Evolutionary conservation across 1,140 invertebrate genomes (phyloP).

Genomic region (Hypsibius dujardini): DNA sequence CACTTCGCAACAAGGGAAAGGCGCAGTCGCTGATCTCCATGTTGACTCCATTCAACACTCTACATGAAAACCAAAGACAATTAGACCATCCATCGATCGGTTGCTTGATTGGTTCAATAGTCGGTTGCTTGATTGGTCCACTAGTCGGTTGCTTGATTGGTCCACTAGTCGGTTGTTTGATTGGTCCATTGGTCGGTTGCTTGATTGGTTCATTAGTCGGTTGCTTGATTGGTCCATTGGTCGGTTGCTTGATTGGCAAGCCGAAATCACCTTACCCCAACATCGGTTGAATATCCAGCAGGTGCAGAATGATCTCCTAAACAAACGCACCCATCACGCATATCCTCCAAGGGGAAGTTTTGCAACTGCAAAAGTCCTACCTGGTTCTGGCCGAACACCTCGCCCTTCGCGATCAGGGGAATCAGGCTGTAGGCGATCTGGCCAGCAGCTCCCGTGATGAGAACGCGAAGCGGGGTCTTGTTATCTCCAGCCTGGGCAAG

Average conservation of each 20-base stretch:
- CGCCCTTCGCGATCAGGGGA: constrained; percentile 79
- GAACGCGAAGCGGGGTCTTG: constrained; percentile 55
- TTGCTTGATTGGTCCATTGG: too few relatives aligned
- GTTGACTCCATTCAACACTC: constrained; percentile 77
- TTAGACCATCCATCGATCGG: neutral
- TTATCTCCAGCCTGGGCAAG: neutral
- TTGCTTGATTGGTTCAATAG: too few relatives aligned
- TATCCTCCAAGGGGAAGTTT: neutral
- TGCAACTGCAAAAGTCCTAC: constrained; percentile 25
- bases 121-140: too few relatives aligned
- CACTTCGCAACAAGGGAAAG: constrained; percentile 59
- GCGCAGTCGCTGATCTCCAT: constrained; percentile 95
- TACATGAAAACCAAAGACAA: constrained; percentile 24
- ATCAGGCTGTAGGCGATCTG: constrained; percentile 96
- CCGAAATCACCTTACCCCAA: constrained; percentile 38
- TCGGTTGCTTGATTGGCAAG: too few relatives aligned
- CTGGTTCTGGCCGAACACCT: constrained; percentile 83
- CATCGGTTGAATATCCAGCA: constrained; percentile 88
- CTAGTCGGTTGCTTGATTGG: too few relatives aligned
- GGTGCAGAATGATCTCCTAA: constrained; percentile 59
- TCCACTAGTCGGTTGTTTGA: too few relatives aligned
- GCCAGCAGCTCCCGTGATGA: constrained; percentile 91
- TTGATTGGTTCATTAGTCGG: neutral
- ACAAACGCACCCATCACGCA: constrained; percentile 23
- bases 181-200: neutral